Conservation (phyloP, 2,113 vertebrate species). For the Gymnobelideus leadbeateri region DNA sequence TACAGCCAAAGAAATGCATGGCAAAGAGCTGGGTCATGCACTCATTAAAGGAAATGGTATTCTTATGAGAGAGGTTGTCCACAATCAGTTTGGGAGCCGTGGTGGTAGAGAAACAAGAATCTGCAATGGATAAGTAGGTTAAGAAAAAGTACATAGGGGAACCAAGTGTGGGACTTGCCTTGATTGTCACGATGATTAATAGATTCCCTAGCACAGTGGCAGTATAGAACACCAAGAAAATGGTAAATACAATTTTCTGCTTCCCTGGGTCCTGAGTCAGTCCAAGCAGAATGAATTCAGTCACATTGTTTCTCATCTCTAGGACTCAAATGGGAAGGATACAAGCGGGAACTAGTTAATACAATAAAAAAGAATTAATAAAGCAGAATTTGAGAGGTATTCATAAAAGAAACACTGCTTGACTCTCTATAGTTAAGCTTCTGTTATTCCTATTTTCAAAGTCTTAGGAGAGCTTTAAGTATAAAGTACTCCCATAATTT, state of each 20-base stretch:
- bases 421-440: too few relatives aligned
- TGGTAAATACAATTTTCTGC: background rate
- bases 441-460: too few relatives aligned
- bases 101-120: constrained; percentile 63
- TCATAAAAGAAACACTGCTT: too few relatives aligned
- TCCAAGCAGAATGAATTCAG: constrained; percentile 20
- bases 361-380: too few relatives aligned
- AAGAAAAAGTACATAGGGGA: constrained; percentile 72
- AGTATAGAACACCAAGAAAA: constrained; percentile 3
- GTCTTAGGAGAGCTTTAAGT: too few relatives aligned
- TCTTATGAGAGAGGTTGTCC: background rate
- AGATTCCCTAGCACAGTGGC: constrained; percentile 39
- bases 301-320: constrained; percentile 31
- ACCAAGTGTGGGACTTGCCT: background rate
- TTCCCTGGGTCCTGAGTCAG: constrained; percentile 9
- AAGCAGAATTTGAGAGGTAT: too few relatives aligned
- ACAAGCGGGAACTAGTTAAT: background rate
- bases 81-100: constrained; percentile 57
- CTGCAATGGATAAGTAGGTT: constrained; percentile 70
- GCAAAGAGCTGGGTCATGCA: constrained; percentile 58
- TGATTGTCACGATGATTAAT: constrained; percentile 57
- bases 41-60: constrained; percentile 63
- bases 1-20: constrained; percentile 65
- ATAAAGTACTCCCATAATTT: too few relatives aligned
- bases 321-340: background rate